Conservation (phyloP, 2,888 invertebrate species). For the Oxyteleia sp. region DNA sequence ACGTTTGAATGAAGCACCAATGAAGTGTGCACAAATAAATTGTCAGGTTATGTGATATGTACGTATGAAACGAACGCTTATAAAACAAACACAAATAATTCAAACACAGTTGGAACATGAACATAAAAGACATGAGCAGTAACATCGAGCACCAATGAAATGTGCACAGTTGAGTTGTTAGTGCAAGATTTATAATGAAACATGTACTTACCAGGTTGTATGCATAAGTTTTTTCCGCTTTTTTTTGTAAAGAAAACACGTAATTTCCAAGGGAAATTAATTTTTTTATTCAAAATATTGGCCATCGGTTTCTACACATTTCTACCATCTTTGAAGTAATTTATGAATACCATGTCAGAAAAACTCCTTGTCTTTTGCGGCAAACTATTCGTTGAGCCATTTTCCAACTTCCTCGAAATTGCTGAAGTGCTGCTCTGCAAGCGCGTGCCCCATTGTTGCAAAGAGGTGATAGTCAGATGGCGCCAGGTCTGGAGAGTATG, state of each 20-base stretch:
- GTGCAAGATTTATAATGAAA: too few relatives aligned
- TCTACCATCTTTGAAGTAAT: conserved; percentile 28
- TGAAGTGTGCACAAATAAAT: too few relatives aligned
- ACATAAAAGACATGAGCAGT: too few relatives aligned
- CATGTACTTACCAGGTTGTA: too few relatives aligned
- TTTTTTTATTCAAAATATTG: conserved; percentile 16
- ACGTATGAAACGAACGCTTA: too few relatives aligned
- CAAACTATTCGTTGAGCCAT: conserved; percentile 56
- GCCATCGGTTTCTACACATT: conserved; percentile 19
- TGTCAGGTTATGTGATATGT: too few relatives aligned
- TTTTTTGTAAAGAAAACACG: conserved; percentile 1
- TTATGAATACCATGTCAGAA: conserved; percentile 47
- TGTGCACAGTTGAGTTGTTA: too few relatives aligned
- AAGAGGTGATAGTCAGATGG: conserved; percentile 75
- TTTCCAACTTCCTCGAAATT: conserved; percentile 63
- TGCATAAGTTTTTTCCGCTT: conserved; percentile 1
- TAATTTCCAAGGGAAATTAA: background rate
- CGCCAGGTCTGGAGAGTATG: conserved; percentile 66
- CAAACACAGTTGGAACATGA: too few relatives aligned
- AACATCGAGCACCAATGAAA: too few relatives aligned
- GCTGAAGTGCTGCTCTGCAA: conserved; percentile 37
- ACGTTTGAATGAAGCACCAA: too few relatives aligned
- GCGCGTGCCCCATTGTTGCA: conserved; percentile 70
- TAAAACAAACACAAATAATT: too few relatives aligned
- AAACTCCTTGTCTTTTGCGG: conserved; percentile 61